A percentile compares a stretch with the other conserved stretches of the same genome.
Evolutionary conservation across 2,113 vertebrate species (phyloP).

Genomic region (Halcyon malimbica): DNA sequence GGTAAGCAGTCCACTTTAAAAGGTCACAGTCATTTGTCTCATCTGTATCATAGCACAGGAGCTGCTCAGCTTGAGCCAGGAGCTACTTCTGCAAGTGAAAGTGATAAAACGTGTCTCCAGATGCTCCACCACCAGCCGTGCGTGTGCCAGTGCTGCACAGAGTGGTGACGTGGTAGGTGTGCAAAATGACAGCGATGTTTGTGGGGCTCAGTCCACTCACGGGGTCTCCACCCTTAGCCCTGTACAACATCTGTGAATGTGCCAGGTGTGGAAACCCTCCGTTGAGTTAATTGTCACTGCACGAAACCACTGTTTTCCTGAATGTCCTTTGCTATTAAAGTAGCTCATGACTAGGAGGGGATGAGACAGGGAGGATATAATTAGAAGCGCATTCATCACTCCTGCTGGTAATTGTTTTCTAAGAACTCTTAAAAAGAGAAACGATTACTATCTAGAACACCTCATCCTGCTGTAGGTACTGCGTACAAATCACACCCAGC

Average conservation of each 20-base stretch:
- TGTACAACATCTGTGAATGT: neutral
- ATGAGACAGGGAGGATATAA: neutral
- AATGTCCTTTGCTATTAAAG: conserved; percentile 20
- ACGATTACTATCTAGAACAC: neutral
- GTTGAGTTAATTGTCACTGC: neutral
- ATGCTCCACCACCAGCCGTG: rapidly evolving
- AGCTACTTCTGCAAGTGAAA: neutral
- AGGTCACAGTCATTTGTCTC: neutral
- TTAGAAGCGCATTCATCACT: conserved; percentile 43
- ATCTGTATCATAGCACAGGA: rapidly evolving
- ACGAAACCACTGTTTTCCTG: neutral
- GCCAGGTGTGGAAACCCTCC: neutral
- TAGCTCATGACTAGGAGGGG: neutral
- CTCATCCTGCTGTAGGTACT: neutral
- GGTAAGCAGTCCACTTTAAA: neutral
- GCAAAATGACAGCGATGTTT: rapidly evolving
- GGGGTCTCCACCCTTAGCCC: neutral
- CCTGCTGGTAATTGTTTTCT: conserved; percentile 53
- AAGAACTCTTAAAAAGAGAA: neutral
- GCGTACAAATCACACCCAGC: neutral
- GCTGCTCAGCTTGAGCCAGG: neutral
- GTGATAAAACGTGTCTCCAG: neutral
- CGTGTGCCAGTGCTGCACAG: rapidly evolving
- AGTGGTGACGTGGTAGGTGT: rapidly evolving
- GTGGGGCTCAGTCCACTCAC: neutral